Base-by-base conservation (phyloP, 2,797 vertebrate species). In the Lithobates pipiens region DNA sequence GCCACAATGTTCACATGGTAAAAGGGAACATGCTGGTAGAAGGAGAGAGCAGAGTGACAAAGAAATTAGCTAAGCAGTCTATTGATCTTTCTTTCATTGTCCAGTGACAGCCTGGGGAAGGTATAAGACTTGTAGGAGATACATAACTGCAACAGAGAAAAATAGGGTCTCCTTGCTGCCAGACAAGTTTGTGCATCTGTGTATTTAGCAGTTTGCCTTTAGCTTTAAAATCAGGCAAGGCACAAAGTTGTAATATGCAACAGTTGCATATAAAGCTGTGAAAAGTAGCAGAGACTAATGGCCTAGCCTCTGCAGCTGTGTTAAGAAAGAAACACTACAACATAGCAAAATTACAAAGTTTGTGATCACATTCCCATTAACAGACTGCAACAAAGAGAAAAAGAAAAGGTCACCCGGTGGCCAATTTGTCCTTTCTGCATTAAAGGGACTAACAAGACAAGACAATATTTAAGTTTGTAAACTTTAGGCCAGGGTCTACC, bases 391-490 rank as follows among this genome's bases (percentile, higher is more conserved):
- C 36, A 72, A 65, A 29, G 29, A 32, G 50, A 72, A 73, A 65
- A n/a, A 57, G 67, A 61, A 78, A 85, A 79, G 76, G 76, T 85
- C 69, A 85, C 10, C 16, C 69, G 7, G 65, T 44, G 36, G 34
- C 69, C 46, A 65, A 79, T 85, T 79, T 79, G 69, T 80, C 63
- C 77, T 54, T 74, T 42, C 39, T 68, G 70, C 27, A 85, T 85
- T 75, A 75, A 29, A 75, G 61, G 77, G 67, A 39, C 70, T 85
- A 85, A 80, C 77, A 80, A 85, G 77, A 65, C 70, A 67, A 68
- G 34, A 78, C 15, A 75, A 74, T 68, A 80, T 80, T 76, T 54
- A 67, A 57, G 70, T 75, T 76, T 68, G 61, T 76, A 76, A 86
- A 86, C 72, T 46, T 71, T 25, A 25, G 67, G 36, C 67, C 65